Evolutionary conservation across 2,888 invertebrate species (phyloP).

Genomic region (Amphipoea oculea): DNA sequence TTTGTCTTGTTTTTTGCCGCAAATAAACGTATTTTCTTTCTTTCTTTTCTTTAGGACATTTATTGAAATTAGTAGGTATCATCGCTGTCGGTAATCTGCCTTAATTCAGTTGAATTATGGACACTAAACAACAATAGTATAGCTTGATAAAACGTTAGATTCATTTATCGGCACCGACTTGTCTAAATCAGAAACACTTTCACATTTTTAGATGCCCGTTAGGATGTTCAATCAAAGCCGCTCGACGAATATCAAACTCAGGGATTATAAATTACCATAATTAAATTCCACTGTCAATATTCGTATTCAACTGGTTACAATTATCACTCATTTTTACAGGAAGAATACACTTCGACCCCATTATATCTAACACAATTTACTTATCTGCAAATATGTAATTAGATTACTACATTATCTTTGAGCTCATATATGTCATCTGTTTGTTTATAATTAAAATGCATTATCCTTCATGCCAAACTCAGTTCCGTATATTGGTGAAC

Average conservation of each 20-base stretch:
- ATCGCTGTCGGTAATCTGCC: not conserved
- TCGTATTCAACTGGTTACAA: slow-evolving; percentile 24
- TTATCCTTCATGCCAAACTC: slow-evolving; percentile 35
- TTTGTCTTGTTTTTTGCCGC: not conserved
- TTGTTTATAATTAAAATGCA: slow-evolving; percentile 63
- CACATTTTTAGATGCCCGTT: slow-evolving; percentile 32
- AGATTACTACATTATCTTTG: slow-evolving; percentile 68
- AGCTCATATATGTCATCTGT: slow-evolving; percentile 56
- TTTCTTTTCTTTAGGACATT: not conserved
- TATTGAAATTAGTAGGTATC: not conserved
- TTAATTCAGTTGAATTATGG: slow-evolving; percentile 1
- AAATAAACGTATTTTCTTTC: not conserved
- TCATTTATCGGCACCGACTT: slow-evolving; percentile 7
- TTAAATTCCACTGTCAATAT: slow-evolving; percentile 13
- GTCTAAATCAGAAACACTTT: slow-evolving; percentile 42
- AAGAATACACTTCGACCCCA: slow-evolving; percentile 80
- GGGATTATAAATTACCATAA: slow-evolving; percentile 17
- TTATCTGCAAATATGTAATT: slow-evolving; percentile 69
- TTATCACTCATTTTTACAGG: slow-evolving; percentile 72
- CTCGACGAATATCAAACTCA: slow-evolving; percentile 16
- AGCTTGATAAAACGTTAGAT: not conserved
- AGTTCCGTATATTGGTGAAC: slow-evolving; percentile 41
- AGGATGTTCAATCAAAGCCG: slow-evolving; percentile 14
- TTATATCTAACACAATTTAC: slow-evolving; percentile 73
- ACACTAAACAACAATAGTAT: not conserved